A percentile compares a stretch with the other conserved stretches of the same genome.
These are phyloP conservation scores for Poeciliopsis prolifica DNA, from an alignment of 2,113 vertebrate genomes.

Conservation along the genomic window DNA sequence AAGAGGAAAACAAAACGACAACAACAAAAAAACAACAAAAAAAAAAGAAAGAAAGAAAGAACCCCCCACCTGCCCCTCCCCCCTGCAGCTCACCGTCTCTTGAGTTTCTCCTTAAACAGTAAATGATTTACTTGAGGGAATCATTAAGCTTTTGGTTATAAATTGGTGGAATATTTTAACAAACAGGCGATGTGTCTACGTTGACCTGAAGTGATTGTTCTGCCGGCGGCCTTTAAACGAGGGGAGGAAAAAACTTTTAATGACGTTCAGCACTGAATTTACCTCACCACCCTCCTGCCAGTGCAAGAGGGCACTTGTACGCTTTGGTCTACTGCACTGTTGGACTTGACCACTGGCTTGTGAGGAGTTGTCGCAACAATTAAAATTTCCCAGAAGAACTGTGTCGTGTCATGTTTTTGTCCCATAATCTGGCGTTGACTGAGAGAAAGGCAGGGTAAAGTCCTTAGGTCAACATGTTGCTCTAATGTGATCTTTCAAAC, in stretches of 20 bases:
- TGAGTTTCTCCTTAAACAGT: slow-evolving; percentile 41
- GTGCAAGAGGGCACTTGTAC: slow-evolving; percentile 70
- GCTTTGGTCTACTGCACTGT: slow-evolving; percentile 72
- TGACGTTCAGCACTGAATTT: slow-evolving; percentile 73
- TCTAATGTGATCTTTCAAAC: slow-evolving; percentile 20
- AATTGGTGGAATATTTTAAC: slow-evolving; percentile 51
- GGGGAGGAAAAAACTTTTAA: slow-evolving; percentile 45
- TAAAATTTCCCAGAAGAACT: slow-evolving; percentile 76
- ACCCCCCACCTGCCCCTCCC: background rate
- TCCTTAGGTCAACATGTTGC: slow-evolving; percentile 7
- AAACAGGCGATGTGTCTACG: slow-evolving; percentile 19
- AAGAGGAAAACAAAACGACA: slow-evolving; percentile 7
- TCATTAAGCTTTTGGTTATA: slow-evolving; percentile 44
- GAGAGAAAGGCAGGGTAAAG: slow-evolving; percentile 13
- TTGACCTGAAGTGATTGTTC: slow-evolving; percentile 27
- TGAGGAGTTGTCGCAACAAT: slow-evolving; percentile 78
- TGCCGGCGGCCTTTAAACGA: slow-evolving; percentile 39
- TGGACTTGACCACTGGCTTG: slow-evolving; percentile 68
- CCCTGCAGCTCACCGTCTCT: slow-evolving; percentile 31
- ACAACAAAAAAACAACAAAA: too few species aligned
- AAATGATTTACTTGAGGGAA: slow-evolving; percentile 48
- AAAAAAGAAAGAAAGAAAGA: background rate
- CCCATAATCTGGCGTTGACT: slow-evolving; percentile 3
- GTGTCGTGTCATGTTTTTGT: slow-evolving; percentile 72
- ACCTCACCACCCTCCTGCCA: slow-evolving; percentile 72